Evolutionary conservation across 2,888 invertebrate species (phyloP), one percentile per base, ranked within the genome.

Genomic region (Apotomis turbidana): DNA sequence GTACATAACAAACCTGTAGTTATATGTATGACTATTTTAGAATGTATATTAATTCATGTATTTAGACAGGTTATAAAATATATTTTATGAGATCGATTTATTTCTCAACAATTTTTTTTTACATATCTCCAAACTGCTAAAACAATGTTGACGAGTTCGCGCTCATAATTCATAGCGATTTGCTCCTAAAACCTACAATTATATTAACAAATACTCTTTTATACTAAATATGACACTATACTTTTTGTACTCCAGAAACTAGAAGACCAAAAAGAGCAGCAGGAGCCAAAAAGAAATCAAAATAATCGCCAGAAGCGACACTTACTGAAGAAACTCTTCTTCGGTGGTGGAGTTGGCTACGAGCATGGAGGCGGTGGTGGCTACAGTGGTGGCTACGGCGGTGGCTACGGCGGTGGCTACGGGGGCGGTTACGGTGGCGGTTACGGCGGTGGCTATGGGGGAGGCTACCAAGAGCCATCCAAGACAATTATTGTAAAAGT

Each of bases 251-350:
- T 41, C 8, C 82, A 93, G 93, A 92, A 88, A 87, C 81, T 92
- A 61, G 90, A 92, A 84, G 91, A 93, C 44, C 92, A 92, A 80
- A 78, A 77, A 59, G 74, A 79, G 49, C 73, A 75, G 63, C 63
- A 77, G 15, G 74, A 66, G 12, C 15, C 66, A 4, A 57, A 3
- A 46, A 57, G 46, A 3, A 46, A 76, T 57, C 74, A 61, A 3
- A 79, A 77, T 27, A 90, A 86, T 75, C 84, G 91, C 66, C 87
- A 90, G 75, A 91, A 89, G 75, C 85, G 92, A 3, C 85, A 85
- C 54, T 72, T 81, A 61, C 81, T 80, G 73, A 83, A 83, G 54
- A 78, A 81, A 41, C 64, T 87, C 3, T 73, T 87, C 2, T 73
- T 87, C 41, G 83, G 85, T 1, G 75, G 78, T 1, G 79, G 78